phyloP scores from a whole-genome alignment of 2,113 vertebrate species.

The Pogona vitticeps region DNA sequence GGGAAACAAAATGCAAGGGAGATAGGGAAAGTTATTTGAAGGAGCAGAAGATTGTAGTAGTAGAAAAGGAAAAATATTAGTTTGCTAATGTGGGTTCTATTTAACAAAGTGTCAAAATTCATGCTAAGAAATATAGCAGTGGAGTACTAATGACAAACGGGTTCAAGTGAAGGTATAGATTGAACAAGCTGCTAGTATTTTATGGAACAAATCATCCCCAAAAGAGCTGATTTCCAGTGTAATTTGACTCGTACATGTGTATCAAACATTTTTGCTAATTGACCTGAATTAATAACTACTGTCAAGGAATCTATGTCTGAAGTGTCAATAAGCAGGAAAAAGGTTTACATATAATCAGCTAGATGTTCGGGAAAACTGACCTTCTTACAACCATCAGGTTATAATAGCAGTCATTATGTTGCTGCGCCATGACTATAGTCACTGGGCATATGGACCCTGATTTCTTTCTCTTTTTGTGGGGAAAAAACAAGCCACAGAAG shows the following conservation, averaged over 20 bases:
- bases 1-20: too few relatives aligned
- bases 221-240: background rate
- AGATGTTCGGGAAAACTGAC: background rate
- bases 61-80: background rate
- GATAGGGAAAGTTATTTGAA: too few relatives aligned
- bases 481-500: too few relatives aligned
- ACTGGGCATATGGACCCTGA: too few relatives aligned
- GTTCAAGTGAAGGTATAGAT: background rate
- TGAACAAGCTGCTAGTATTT: background rate
- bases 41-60: background rate
- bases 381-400: background rate
- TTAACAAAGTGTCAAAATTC: background rate
- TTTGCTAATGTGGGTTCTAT: background rate
- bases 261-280: background rate
- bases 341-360: background rate
- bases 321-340: background rate
- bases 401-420: background rate
- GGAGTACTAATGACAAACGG: background rate
- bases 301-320: background rate
- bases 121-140: background rate
- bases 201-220: background rate
- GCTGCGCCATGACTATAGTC: too few relatives aligned
- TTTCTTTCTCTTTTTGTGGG: too few relatives aligned
- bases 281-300: background rate
- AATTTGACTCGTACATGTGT: background rate